Evolutionary conservation across 1,140 invertebrate genomes (phyloP), one percentile per base, ranked within the genome.

Genomic region (Atta texana): DNA sequence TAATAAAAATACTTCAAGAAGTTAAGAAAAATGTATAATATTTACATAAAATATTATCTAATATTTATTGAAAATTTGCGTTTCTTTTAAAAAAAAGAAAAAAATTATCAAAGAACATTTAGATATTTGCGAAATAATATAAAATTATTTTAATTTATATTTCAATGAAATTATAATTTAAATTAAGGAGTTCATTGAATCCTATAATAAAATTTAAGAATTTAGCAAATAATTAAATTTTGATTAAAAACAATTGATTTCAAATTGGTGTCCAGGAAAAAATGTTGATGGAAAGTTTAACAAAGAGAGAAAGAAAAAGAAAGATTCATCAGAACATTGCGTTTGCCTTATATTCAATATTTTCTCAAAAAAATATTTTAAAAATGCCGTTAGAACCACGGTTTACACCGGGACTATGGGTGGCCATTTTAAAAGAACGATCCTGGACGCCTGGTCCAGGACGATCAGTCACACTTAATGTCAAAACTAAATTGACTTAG

Each of bases 391-490:
- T 18, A 84, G n/a, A 63, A 14, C 2, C 16, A 21, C 10, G 28
- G 24, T 44, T 69, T 49, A 14, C 12, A 81, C 57, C 31, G 4
- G 7, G 28, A 74, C 75, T 21, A 24, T 89, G 84, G 86, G 87
- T 88, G 85, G 89, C 92, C 92, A 94, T 94, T 93, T 94, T 91
- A 86, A 81, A 92, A 90, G 77, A 3, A 39, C 64, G 61, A 64
- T 64, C 34, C 64, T 66, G 34, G 72, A 87, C 76, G 89, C 74
- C 84, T 80, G 87, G n/a, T n/a, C n/a, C n/a, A n/a, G n/a, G 88
- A 91, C 92, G 90, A 93, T 93, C 92, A 91, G 89, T 92, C 92
- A 94, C 91, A 92, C 92, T 93, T 89, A 91, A 92, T 78, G 92
- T 92, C 90, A 86, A 44, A 53, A 31, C 71, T 92, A 74, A 91